Conservation (phyloP, 2,888 invertebrate genomes). For the Urechis unicinctus region DNA sequence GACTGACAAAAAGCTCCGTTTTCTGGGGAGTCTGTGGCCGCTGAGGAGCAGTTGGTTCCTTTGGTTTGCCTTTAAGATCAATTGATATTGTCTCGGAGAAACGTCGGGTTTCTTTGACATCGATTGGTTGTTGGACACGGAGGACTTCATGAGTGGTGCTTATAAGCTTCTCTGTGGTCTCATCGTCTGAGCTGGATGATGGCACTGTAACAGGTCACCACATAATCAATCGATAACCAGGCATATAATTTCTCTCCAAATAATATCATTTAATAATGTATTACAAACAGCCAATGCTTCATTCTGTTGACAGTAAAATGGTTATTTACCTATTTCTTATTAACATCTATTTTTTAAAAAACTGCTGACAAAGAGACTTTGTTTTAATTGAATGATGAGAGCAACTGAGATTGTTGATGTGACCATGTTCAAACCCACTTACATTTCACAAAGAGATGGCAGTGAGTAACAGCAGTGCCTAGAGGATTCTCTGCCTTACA, state of each 20-base stretch:
- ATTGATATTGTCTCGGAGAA: slow-evolving; percentile 24
- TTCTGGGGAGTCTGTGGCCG: slow-evolving; percentile 4
- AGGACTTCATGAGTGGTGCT: slow-evolving; percentile 41
- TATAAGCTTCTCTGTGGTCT: slow-evolving; percentile 15
- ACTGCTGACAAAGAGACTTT: not conserved
- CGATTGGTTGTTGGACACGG: slow-evolving; percentile 24
- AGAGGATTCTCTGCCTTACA: slow-evolving; percentile 73
- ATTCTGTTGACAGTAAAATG: not conserved
- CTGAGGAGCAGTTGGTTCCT: slow-evolving; percentile 14
- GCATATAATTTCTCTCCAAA: not conserved
- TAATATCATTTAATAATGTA: not conserved
- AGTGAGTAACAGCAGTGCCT: slow-evolving; percentile 90
- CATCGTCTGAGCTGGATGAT: slow-evolving; percentile 20
- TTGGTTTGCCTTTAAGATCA: slow-evolving; percentile 16
- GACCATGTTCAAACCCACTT: slow-evolving; percentile 21
- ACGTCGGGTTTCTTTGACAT: slow-evolving; percentile 18
- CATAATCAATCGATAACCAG: not conserved
- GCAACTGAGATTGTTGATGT: not conserved
- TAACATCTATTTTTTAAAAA: too few species aligned
- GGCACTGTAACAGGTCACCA: slow-evolving; percentile 10
- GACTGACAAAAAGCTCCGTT: slow-evolving; percentile 14
- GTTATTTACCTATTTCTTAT: not conserved
- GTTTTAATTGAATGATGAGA: not conserved
- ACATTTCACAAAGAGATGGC: slow-evolving; percentile 54
- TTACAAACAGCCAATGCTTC: not conserved